phyloP scores from a whole-genome alignment of 2,888 invertebrate species.

The Mamestra brassicae region DNA sequence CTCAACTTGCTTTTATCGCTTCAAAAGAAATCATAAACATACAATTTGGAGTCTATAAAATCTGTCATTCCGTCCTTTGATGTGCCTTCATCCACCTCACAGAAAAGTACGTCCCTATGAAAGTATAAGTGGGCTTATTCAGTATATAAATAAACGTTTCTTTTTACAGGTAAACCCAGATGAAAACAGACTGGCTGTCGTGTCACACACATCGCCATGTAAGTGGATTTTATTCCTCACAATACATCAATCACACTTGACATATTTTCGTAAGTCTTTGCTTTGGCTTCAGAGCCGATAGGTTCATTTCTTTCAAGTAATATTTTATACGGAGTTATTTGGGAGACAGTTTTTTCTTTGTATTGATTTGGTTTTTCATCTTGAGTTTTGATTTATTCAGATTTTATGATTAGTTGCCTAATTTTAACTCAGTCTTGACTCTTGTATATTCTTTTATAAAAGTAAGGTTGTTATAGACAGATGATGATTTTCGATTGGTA shows the following conservation, averaged over 20 bases:
- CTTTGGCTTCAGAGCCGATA: constrained; percentile 62
- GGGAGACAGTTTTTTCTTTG: neutral
- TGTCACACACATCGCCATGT: constrained; percentile 87
- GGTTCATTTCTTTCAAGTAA: constrained; percentile 64
- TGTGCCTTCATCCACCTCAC: constrained; percentile 36
- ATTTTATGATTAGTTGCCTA: constrained; percentile 7
- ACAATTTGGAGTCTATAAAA: constrained; percentile 48
- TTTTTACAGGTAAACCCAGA: constrained; percentile 86
- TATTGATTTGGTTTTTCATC: constrained; percentile 10
- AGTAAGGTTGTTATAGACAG: neutral
- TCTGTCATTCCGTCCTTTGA: constrained; percentile 46
- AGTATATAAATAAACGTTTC: constrained; percentile 58
- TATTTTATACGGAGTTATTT: constrained; percentile 46
- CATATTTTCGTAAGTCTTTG: constrained; percentile 67
- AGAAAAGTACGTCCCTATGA: constrained; percentile 43
- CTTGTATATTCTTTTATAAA: neutral
- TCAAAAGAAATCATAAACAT: constrained; percentile 43
- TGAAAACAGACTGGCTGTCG: constrained; percentile 84
- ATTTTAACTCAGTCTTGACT: neutral
- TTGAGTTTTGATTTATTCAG: constrained; percentile 9
- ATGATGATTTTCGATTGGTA: neutral
- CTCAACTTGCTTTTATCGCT: constrained; percentile 22
- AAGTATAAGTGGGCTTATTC: constrained; percentile 53
- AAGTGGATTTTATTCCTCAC: constrained; percentile 75
- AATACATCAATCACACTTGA: constrained; percentile 78